phyloP scores from a whole-genome alignment of 2,888 invertebrate genomes.

The Rambutsinella grinnellia region DNA sequence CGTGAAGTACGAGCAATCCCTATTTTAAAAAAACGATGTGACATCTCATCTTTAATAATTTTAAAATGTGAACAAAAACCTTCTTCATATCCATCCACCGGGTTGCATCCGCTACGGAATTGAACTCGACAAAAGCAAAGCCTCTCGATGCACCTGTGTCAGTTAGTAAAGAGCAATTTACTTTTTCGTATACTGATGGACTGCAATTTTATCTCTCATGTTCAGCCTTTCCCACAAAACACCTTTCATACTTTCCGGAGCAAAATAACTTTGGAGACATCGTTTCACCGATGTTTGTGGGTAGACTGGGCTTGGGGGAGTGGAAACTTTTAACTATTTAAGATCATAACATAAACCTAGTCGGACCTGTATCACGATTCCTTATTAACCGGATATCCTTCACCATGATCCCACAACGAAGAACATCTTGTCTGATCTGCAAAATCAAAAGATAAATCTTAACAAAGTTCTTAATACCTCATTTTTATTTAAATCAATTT shows the following conservation, averaged over 20 bases:
- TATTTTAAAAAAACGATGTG: slow-evolving; percentile 70
- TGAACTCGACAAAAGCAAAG: slow-evolving; percentile 95
- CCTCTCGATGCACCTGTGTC: slow-evolving; percentile 87
- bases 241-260: neutral
- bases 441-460: slow-evolving; percentile 51
- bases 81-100: slow-evolving; percentile 94
- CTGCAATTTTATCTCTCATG: neutral
- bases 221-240: neutral
- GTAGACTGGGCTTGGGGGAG: no score
- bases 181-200: no score
- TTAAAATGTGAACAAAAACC: slow-evolving; percentile 72
- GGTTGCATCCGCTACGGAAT: slow-evolving; percentile 86
- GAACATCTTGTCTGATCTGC: slow-evolving; percentile 83
- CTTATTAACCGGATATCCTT: slow-evolving; percentile 86
- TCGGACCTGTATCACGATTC: slow-evolving; percentile 85
- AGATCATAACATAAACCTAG: slow-evolving; percentile 3
- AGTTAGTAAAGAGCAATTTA: no score
- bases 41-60: neutral
- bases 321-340: neutral
- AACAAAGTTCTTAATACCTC: neutral
- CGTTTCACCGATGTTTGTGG: no score
- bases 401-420: slow-evolving; percentile 80
- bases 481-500: slow-evolving; percentile 53
- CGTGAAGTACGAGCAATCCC: slow-evolving; percentile 81
- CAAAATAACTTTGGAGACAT: no score